Conservation (phyloP, 2,797 vertebrate genomes). For the Odontamblyopus rebecca region DNA sequence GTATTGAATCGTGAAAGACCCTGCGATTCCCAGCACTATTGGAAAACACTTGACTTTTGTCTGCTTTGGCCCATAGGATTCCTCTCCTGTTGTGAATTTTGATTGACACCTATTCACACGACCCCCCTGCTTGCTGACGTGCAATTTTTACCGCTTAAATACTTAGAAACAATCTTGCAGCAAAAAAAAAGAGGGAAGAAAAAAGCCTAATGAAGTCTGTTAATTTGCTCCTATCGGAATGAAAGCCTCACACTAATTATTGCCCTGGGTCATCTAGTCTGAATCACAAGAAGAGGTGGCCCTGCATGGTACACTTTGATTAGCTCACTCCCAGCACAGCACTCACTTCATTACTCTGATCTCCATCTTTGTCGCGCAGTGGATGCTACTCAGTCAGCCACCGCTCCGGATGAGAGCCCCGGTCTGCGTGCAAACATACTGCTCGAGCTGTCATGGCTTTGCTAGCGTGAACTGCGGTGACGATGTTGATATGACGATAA, state of each 20-base stretch:
- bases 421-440: slow-evolving; percentile 40
- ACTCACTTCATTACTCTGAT: slow-evolving; percentile 68
- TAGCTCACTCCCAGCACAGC: slow-evolving; percentile 63
- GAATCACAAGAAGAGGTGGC: slow-evolving; percentile 71
- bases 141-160: slow-evolving; percentile 29
- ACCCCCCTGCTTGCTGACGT: slow-evolving; percentile 16
- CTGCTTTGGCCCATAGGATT: not conserved
- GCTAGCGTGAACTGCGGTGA: slow-evolving; percentile 17
- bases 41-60: not conserved
- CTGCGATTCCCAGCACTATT: too few species aligned
- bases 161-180: slow-evolving; percentile 33
- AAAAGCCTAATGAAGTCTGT: slow-evolving; percentile 68
- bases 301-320: slow-evolving; percentile 72
- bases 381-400: slow-evolving; percentile 16
- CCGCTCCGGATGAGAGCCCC: slow-evolving; percentile 2
- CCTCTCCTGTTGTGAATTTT: not conserved
- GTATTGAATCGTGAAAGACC: too few species aligned
- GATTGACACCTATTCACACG: slow-evolving; percentile 8
- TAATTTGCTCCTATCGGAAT: slow-evolving; percentile 74
- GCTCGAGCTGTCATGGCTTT: slow-evolving; percentile 24
- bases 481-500: slow-evolving; percentile 26
- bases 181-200: slow-evolving; percentile 28
- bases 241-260: slow-evolving; percentile 73
- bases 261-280: slow-evolving; percentile 71
- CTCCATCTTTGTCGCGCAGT: slow-evolving; percentile 39